A percentile compares a stretch with the other conserved stretches of the same genome.
phyloP scores from a whole-genome alignment of 92 coral and sea anemone species.

The Zoanthus gigantus region DNA sequence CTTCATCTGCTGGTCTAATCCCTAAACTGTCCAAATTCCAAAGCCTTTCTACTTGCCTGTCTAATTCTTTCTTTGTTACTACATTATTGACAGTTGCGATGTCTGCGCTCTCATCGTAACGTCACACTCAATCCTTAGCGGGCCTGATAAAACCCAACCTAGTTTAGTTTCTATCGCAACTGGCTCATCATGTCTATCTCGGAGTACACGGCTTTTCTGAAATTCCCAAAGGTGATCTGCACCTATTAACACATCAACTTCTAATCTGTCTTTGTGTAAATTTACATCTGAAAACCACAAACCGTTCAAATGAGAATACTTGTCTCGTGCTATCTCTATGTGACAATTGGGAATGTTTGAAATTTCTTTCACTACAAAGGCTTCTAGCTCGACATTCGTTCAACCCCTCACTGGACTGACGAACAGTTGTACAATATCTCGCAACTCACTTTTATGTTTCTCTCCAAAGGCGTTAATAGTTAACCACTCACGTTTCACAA shows the following conservation, averaged over 20 bases:
- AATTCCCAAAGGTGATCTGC: constrained; percentile 73
- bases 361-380: constrained; percentile 63
- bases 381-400: constrained; percentile 46
- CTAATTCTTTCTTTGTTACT: constrained; percentile 6
- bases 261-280: constrained; percentile 34
- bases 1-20: constrained; percentile 43
- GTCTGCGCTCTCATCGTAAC: not conserved
- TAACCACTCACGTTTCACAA: constrained; percentile 60
- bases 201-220: constrained; percentile 49
- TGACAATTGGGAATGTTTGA: constrained; percentile 57
- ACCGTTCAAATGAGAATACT: constrained; percentile 47
- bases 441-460: constrained; percentile 29
- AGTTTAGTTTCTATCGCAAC: constrained; percentile 61
- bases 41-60: constrained; percentile 15
- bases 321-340: constrained; percentile 53
- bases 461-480: constrained; percentile 50
- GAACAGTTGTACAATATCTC: constrained; percentile 51
- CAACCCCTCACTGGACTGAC: constrained; percentile 51
- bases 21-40: constrained; percentile 67
- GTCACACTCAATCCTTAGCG: constrained; percentile 26
- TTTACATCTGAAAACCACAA: constrained; percentile 64
- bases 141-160: constrained; percentile 61
- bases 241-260: constrained; percentile 63
- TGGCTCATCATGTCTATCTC: constrained; percentile 50
- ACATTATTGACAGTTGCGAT: constrained; percentile 23